Evolutionary conservation across 1,140 invertebrate genomes (phyloP), one percentile per base, ranked within the genome.

Genomic region (Pseudachorutes palmiensis): DNA sequence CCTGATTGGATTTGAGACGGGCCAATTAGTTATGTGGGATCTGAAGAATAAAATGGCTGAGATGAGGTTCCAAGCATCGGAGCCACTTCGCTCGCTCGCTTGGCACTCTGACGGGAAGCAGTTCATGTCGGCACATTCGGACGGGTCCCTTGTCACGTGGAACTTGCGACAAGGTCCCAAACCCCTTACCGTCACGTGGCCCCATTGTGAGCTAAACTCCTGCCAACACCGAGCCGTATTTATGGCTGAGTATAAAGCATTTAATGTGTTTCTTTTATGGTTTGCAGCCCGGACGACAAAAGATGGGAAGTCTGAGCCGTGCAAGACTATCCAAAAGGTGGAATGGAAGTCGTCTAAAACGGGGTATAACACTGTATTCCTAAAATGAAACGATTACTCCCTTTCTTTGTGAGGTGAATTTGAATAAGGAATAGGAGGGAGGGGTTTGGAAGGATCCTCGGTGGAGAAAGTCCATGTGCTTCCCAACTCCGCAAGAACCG

Each of bases 81-180:
- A 95, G 77, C 85, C 86, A 26, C 82, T 97, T 62, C 85, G 87
- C 76, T 93, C 91, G 65, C 86, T 95, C 75, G 85, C 88, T 64
- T 99, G 97, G 97, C 93, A 98, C 79, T 87, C 94, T 79, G 96
- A 99, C 79, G 97, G 96, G 66, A 95, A 97, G 82, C 92, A 95
- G 80, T 96, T 99, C 78, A 94, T 99, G 87, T 94, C 90, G 72
- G 91, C 91, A 74, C 95, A 98, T 79, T 86, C 85, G 14, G 95
- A 99, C 81, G 97, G 97, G 58, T 94, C 91, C 51, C 83, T 98
- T 51, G 88, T 88, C 64, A 96, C 92, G 31, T 98, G 94, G 94
- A 88, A 85, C 74, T 81, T 89, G 19, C 85, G 88, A 74, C 58
- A 60, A 22, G 29, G 84, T 86, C 69, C 82, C 84, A 91, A 92